Base-by-base conservation (phyloP, 2,113 vertebrate genomes). In the Reinhardtius hippoglossoides region DNA sequence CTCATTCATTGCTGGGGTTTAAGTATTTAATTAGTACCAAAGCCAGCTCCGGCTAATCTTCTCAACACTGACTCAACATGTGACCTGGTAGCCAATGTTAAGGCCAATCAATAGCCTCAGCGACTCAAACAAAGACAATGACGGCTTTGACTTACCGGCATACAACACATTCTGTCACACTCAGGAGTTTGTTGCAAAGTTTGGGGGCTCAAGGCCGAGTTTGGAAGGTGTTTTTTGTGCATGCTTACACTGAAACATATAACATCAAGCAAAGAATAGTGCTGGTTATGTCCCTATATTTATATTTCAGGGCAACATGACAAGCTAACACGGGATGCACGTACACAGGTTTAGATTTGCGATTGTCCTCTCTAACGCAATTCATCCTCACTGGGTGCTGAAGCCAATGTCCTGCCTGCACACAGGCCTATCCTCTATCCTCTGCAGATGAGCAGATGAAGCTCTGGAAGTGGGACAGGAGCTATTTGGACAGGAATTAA, bases 21-120 rank as follows among this genome's bases (percentile, higher is more conserved):
- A 94, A 95, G 94, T 86, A 94, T 95, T 92, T 94, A 95, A 94
- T 94, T 94, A 93, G 92, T 88, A 86, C 67, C 86, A 90, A 93
- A 92, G 91, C 92, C 90, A 91, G 91, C 92, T 88, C 83, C 64
- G 37, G 90, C 85, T 94, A 93, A 93, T 94, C 93, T 89, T 87
- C 89, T 91, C 89, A 89, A 92, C 89, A 91, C 87, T 90, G 88
- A 88, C 88, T 92, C 89, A 93, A 93, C 94, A 95, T 94, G 92
- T 95, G 94, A 95, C 92, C 89, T 71, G 85, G 57, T 89, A 82
- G 77, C 90, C 84, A 69, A 80, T 35, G 87, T 83, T 78, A 81
- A 89, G 83, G 74, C 81, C 89, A 85, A 93, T 94, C 92, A 92
- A 81, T 83, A 58, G 84, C 84, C 73, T 8, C 42, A 79, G 74